These are phyloP conservation scores for Sinocyclocheilus grahami DNA, from an alignment of 2,113 vertebrate species.

Conservation along the genomic window DNA sequence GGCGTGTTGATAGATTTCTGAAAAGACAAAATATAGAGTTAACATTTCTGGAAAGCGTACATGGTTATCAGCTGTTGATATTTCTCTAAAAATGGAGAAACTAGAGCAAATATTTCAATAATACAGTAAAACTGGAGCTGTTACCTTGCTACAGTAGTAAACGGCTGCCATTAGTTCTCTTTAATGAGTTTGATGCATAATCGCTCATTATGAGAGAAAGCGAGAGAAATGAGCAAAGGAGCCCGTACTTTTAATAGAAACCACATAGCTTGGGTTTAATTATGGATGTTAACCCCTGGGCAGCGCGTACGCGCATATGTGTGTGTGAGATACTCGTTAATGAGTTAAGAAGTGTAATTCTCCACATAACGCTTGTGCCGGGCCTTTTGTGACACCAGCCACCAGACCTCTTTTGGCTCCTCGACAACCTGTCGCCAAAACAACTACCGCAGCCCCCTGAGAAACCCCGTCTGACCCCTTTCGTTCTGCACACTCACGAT, in stretches of 20 bases:
- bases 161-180: background rate
- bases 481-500: constrained; percentile 4
- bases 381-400: constrained; percentile 43
- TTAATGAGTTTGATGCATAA: constrained; percentile 47
- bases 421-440: constrained; percentile 15
- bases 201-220: constrained; percentile 17
- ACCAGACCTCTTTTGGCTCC: constrained; percentile 7
- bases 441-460: background rate
- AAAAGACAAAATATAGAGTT: no score
- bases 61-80: background rate
- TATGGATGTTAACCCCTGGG: constrained; percentile 68
- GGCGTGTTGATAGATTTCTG: no score
- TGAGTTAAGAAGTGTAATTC: constrained; percentile 68
- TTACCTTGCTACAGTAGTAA: background rate
- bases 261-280: constrained; percentile 66
- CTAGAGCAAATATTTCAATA: background rate
- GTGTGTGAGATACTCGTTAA: constrained; percentile 67
- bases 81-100: background rate
- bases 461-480: background rate
- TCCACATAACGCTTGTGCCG: constrained; percentile 43
- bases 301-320: constrained; percentile 64
- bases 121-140: background rate
- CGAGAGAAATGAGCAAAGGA: constrained; percentile 2
- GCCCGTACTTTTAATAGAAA: constrained; percentile 63
- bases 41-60: background rate